Evolutionary conservation across 2,113 vertebrate genomes (phyloP).

Genomic region (Vidua macroura): DNA sequence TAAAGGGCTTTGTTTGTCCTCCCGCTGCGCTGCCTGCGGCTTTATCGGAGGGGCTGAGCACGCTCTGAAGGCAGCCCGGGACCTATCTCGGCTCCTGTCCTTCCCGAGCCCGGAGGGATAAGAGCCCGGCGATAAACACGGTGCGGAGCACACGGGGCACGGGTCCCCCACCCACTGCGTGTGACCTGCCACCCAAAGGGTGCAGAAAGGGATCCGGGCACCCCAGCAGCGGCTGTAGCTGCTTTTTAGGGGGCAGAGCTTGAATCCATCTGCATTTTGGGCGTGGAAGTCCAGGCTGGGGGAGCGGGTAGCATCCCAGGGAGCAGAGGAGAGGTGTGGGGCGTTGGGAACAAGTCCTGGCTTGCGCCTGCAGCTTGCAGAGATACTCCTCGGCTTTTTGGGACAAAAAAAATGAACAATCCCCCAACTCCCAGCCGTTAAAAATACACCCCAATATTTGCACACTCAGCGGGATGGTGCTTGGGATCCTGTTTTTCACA

Average conservation of each 20-base stretch:
- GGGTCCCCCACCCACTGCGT: neutral
- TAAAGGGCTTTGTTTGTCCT: constrained; percentile 40
- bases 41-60: neutral
- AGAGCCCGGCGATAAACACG: neutral
- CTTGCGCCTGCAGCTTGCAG: fast-evolving
- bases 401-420: neutral
- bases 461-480: neutral
- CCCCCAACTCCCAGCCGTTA: neutral
- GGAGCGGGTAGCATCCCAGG: neutral
- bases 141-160: neutral
- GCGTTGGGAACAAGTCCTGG: neutral
- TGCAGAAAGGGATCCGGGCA: neutral
- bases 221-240: neutral
- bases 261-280: fast-evolving
- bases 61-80: neutral
- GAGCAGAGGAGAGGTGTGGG: neutral
- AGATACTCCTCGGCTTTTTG: neutral
- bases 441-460: neutral
- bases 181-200: neutral
- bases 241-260: neutral
- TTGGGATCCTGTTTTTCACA: neutral
- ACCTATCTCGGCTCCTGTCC: neutral
- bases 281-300: fast-evolving
- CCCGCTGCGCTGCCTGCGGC: neutral
- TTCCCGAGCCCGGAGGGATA: neutral